Evolutionary conservation across 1,140 invertebrate species (phyloP), one percentile per base, ranked within the genome.

Genomic region (fruit fly (Drosophila melanogaster)): DNA sequence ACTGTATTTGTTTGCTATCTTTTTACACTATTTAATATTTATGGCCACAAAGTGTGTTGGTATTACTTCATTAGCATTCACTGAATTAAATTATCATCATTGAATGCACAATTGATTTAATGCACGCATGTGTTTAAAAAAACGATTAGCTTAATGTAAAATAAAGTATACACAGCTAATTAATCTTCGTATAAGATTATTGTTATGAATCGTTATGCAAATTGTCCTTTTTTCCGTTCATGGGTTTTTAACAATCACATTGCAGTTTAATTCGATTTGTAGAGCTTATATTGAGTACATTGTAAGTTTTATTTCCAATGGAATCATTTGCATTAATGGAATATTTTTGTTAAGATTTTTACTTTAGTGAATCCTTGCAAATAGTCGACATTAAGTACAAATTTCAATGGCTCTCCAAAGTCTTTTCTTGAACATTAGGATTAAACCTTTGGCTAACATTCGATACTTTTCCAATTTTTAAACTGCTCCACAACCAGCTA

Each of bases 281-380:
- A 71, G 26, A 38, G 50, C 47, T 74, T 49, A 47, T 12, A 37
- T 30, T 51, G 49, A 62, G 61, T 69, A 67, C 40, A 59, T 66
- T 37, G 40, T 15, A 56, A 33, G 81, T 71, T 89, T 89, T 89
- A 90, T 84, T 89, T 89, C 84, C 84, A 67, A 58, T 80, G 80
- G 84, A 89, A 89, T 67, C 62, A 46, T 70, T 72, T 81, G 50
- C 66, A 17, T 49, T 33, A 35, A 12, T 67, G 74, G 49, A 62
- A 65, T 67, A 46, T 51, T 1, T 60, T 56, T 17, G 1, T 56
- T 56, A 17, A 40, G 15, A 38, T 10, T 47, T 56, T 40, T 6
- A 43, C 14, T 40, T 51, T 26, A 22, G 1, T 33, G 14, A 14
- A 1, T 11, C 17, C 15, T 46, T 19, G 33, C 44, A 14, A 50